These are phyloP conservation scores for Coreoperca whiteheadi DNA, from an alignment of 2,113 vertebrate species.

Conservation along the genomic window DNA sequence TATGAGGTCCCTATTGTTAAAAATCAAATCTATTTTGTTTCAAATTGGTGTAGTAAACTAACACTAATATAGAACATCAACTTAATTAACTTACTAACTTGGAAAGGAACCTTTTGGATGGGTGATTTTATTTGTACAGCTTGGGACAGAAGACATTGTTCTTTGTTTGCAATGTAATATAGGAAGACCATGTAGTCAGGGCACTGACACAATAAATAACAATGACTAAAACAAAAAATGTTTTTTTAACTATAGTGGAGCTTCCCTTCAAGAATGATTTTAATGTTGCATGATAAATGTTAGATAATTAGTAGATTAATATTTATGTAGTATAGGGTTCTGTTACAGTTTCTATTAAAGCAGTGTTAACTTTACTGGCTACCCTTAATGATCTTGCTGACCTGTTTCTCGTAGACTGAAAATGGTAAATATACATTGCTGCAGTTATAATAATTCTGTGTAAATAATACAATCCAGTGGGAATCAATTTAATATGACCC, in stretches of 20 bases:
- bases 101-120: background rate
- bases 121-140: background rate
- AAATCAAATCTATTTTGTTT: background rate
- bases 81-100: background rate
- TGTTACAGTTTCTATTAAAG: background rate
- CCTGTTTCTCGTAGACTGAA: slow-evolving; percentile 5
- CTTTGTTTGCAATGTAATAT: background rate
- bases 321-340: background rate
- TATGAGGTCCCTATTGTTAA: background rate
- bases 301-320: background rate
- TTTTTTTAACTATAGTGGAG: background rate
- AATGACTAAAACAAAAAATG: background rate
- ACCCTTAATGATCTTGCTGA: background rate
- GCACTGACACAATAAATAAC: background rate
- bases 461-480: slow-evolving; percentile 28
- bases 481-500: slow-evolving; percentile 37
- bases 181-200: background rate
- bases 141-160: background rate
- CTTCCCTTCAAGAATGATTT: background rate
- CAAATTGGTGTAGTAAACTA: background rate
- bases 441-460: background rate
- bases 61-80: background rate
- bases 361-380: slow-evolving; percentile 5
- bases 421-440: slow-evolving; percentile 4
- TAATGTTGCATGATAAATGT: background rate